Conservation (phyloP, 2,113 vertebrate genomes). For the Perca flavescens region DNA sequence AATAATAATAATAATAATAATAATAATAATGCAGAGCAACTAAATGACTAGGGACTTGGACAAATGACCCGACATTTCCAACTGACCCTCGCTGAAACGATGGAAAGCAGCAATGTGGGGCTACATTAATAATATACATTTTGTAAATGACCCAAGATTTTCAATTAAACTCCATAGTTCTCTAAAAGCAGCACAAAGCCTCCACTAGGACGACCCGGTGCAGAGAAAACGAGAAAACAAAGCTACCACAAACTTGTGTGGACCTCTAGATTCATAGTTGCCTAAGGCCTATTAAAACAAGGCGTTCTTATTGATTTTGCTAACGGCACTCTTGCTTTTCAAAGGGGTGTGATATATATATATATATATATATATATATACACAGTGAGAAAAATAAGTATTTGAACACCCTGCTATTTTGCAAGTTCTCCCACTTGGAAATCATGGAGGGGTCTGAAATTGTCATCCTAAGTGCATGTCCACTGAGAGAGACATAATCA, state of each 20-base stretch:
- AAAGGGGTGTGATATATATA: background rate
- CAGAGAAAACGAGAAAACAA: constrained; percentile 14
- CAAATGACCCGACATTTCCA: constrained; percentile 28
- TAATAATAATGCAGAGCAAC: background rate
- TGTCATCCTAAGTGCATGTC: too few species aligned
- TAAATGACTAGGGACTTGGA: constrained; percentile 8
- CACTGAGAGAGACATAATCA: too few species aligned
- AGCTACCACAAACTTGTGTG: background rate
- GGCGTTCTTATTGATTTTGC: constrained; percentile 13
- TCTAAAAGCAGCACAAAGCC: background rate
- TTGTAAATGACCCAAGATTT: constrained; percentile 15
- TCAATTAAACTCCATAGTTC: constrained; percentile 20
- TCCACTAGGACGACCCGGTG: background rate
- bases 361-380: too few species aligned
- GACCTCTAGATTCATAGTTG: background rate
- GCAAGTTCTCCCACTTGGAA: too few species aligned
- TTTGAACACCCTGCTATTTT: too few species aligned
- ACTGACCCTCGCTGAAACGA: constrained; percentile 17
- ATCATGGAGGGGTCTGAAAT: too few species aligned
- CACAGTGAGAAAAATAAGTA: too few species aligned
- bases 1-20: too few species aligned
- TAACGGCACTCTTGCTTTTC: background rate
- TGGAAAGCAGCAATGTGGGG: constrained; percentile 21
- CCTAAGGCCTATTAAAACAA: constrained; percentile 10
- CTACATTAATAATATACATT: constrained; percentile 20